Percentiles rank a stretch among this genome's conserved stretches.
phyloP scores from a whole-genome alignment of 2,888 invertebrate species.

The Masnerella sp. region DNA sequence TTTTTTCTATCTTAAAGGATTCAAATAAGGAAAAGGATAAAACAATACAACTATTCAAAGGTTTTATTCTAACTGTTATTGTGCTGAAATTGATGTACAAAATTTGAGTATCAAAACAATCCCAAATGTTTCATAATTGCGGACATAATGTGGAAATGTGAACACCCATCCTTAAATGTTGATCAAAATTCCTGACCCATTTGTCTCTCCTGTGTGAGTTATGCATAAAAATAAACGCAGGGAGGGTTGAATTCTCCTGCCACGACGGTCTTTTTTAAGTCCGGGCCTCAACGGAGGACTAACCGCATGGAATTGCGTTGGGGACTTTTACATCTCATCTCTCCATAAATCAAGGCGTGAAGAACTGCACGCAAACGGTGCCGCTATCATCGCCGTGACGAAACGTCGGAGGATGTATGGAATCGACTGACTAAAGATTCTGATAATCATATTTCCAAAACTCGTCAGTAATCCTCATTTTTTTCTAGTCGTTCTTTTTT shows the following conservation, averaged over 20 bases:
- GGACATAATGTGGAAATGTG: constrained; percentile 2
- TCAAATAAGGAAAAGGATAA: too few relatives aligned
- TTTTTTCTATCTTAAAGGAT: too few relatives aligned
- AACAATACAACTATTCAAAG: too few relatives aligned
- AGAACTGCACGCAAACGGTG: constrained; percentile 63
- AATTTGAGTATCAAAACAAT: too few relatives aligned
- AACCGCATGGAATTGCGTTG: constrained; percentile 72
- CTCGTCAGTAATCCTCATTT: too few relatives aligned
- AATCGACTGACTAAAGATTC: constrained; percentile 61
- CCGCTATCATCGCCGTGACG: constrained; percentile 63
- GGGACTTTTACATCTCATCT: constrained; percentile 63
- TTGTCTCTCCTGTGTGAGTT: constrained; percentile 24
- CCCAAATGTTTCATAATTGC: too few relatives aligned
- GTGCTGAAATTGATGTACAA: too few relatives aligned
- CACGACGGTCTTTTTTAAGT: constrained; percentile 56
- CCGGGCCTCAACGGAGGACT: constrained; percentile 66
- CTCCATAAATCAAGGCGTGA: constrained; percentile 62
- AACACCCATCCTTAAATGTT: neutral
- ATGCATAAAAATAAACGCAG: constrained; percentile 63
- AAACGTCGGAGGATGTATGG: constrained; percentile 64
- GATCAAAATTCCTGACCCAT: constrained; percentile 17
- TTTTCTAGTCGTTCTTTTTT: constrained; percentile 9
- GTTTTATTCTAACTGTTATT: too few relatives aligned
- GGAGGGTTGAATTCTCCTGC: constrained; percentile 53
- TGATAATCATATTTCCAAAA: constrained; percentile 32